phyloP scores from a whole-genome alignment of 2,888 invertebrate species.

The Ochropleura plecta region DNA sequence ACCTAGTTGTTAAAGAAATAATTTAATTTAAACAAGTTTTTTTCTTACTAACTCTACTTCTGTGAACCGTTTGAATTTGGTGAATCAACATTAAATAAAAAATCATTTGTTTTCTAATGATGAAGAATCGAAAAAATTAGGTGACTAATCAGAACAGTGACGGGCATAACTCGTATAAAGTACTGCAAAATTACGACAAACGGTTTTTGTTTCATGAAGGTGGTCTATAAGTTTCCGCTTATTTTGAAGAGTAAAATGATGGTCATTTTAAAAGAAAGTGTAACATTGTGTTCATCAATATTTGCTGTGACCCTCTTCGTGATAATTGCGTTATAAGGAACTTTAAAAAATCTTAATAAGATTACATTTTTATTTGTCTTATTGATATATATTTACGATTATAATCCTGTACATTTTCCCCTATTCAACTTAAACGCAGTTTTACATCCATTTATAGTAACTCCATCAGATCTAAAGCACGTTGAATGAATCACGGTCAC shows the following conservation, averaged over 20 bases:
- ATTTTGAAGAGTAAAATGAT: neutral
- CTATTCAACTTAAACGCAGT: neutral
- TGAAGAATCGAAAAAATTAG: no score
- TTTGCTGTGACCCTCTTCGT: neutral
- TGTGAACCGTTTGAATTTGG: no score
- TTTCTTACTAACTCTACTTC: no score
- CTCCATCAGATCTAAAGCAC: conserved; percentile 46
- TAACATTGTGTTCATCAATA: no score
- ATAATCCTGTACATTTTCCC: neutral
- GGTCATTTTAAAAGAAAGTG: neutral
- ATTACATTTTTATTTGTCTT: neutral
- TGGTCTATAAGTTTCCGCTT: neutral
- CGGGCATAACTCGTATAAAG: no score
- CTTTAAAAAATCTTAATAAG: neutral
- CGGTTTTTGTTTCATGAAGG: neutral
- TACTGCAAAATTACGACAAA: neutral
- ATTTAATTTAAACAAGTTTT: no score
- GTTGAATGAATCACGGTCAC: conserved; percentile 69
- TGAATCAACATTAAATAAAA: no score
- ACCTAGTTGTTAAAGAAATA: no score
- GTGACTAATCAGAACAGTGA: no score
- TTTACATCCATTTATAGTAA: conserved; percentile 53
- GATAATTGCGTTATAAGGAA: neutral
- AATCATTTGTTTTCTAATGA: no score
- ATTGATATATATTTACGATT: neutral